Conservation (phyloP, 2,888 invertebrate species). For the Temnothorax rugatulus region DNA sequence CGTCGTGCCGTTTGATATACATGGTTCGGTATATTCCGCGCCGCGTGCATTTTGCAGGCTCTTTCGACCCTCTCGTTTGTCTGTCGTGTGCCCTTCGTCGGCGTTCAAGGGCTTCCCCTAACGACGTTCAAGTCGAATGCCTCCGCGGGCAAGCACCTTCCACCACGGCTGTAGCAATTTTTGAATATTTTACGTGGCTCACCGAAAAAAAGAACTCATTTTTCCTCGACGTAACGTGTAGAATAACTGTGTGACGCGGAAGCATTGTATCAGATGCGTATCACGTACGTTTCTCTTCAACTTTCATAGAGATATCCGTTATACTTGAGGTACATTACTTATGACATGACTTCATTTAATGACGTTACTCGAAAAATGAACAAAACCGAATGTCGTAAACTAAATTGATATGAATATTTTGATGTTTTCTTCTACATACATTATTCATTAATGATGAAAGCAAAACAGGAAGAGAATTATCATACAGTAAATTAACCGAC, state of each 20-base stretch:
- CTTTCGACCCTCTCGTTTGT: conserved; percentile 68
- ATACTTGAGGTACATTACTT: conserved; percentile 1
- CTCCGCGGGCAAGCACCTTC: conserved; percentile 60
- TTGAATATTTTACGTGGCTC: conserved; percentile 47
- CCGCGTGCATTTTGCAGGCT: conserved; percentile 70
- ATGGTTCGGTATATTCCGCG: conserved; percentile 67
- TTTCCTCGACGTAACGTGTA: conserved; percentile 2
- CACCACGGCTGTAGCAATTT: conserved; percentile 33
- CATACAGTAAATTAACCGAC: not conserved
- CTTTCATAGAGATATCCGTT: conserved; percentile 16
- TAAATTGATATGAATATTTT: not conserved
- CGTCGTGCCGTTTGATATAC: conserved; percentile 79
- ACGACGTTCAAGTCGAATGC: conserved; percentile 66
- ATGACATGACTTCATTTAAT: not conserved
- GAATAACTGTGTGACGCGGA: conserved; percentile 16
- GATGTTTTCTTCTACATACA: not conserved
- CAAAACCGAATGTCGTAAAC: not conserved
- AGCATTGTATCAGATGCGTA: conserved; percentile 28
- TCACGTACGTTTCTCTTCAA: conserved; percentile 3
- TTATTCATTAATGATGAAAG: not conserved
- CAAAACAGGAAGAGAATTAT: not conserved
- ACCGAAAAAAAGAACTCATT: conserved; percentile 10
- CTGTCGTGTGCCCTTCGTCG: conserved; percentile 56
- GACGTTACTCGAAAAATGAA: not conserved
- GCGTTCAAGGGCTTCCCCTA: conserved; percentile 67